A percentile compares a stretch with the other conserved stretches of the same genome.
These are phyloP conservation scores for Pantelozetes paolii DNA, from an alignment of 2,888 invertebrate species.

Conservation along the genomic window DNA sequence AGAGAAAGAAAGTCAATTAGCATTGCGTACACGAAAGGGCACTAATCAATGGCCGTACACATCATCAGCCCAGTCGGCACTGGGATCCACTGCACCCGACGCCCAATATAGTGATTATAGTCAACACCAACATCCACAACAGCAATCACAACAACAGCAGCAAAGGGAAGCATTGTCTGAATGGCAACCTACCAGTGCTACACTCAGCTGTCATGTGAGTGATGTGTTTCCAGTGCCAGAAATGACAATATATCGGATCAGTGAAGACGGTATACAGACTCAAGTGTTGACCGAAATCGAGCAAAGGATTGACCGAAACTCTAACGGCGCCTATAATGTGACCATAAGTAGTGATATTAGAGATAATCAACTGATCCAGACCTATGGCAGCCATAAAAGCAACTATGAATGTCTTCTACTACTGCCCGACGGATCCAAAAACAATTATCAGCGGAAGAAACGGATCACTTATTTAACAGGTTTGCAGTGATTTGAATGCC, in stretches of 20 bases:
- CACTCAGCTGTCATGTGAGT: slow-evolving; percentile 46
- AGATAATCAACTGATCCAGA: slow-evolving; percentile 9
- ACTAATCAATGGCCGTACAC: slow-evolving; percentile 1
- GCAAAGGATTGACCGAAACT: background rate
- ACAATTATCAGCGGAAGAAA: slow-evolving; percentile 28
- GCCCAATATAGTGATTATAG: slow-evolving; percentile 13
- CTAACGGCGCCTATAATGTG: slow-evolving; percentile 31
- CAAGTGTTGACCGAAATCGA: slow-evolving; percentile 31
- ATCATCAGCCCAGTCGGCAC: background rate
- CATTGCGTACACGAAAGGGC: slow-evolving; percentile 30
- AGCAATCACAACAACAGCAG: background rate
- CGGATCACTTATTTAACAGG: slow-evolving; percentile 34
- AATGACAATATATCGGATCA: slow-evolving; percentile 46
- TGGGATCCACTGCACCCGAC: background rate
- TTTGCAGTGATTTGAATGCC: too few species aligned
- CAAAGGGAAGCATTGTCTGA: slow-evolving; percentile 18
- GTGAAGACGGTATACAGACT: background rate
- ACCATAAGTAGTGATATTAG: slow-evolving; percentile 26
- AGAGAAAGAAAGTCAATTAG: slow-evolving; percentile 13
- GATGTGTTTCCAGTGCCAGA: slow-evolving; percentile 48
- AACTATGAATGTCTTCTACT: slow-evolving; percentile 34
- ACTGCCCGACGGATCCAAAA: slow-evolving; percentile 22
- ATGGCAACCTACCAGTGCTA: slow-evolving; percentile 42
- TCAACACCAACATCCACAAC: slow-evolving; percentile 8
- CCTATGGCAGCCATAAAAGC: slow-evolving; percentile 17